Evolutionary conservation across 2,797 vertebrate species (phyloP).

Genomic region (Mus caroli): DNA sequence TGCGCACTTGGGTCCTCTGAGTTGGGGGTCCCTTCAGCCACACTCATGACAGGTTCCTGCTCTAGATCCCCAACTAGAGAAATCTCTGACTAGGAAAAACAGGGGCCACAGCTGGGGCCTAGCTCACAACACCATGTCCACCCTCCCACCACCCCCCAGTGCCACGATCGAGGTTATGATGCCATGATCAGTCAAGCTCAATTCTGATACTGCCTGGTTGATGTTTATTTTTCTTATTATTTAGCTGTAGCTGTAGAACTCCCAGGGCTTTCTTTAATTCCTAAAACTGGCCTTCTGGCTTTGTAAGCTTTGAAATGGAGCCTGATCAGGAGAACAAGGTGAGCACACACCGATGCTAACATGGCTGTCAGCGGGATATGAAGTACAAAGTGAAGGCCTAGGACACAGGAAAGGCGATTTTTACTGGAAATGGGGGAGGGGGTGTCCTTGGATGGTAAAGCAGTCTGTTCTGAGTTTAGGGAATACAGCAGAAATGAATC

Average conservation of each 20-base stretch:
- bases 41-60: too few species aligned
- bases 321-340: background rate
- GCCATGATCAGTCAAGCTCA: background rate
- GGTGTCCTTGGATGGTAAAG: too few species aligned
- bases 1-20: background rate
- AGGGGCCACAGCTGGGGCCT: background rate
- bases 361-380: background rate
- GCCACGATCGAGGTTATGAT: background rate
- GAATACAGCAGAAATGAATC: background rate
- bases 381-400: too few species aligned
- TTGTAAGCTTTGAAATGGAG: background rate
- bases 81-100: background rate
- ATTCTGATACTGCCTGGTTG: background rate
- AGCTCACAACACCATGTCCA: fast-evolving
- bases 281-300: background rate
- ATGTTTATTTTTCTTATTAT: background rate
- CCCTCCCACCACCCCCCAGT: fast-evolving
- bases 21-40: background rate
- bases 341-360: fast-evolving
- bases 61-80: background rate
- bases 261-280: background rate
- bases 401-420: background rate
- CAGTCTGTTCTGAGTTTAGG: background rate
- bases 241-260: background rate
- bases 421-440: fast-evolving